Conservation (phyloP, 2,113 vertebrate genomes). For the Lanius ludovicianus region DNA sequence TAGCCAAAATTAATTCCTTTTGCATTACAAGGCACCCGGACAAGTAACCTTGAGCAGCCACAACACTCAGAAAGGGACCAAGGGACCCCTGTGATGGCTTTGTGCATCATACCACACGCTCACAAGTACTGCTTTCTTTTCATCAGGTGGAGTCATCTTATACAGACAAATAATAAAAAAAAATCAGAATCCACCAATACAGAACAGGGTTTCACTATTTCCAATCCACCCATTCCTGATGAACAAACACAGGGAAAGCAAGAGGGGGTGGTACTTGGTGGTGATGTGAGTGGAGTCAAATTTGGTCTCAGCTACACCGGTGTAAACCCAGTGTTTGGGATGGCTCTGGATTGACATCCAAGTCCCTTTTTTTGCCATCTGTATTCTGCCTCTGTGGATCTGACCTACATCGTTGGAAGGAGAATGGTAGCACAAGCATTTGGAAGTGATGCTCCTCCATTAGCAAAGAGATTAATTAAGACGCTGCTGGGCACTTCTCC, state of each 20-base stretch:
- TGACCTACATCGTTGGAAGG: not conserved
- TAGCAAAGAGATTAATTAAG: constrained; percentile 52
- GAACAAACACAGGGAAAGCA: not conserved
- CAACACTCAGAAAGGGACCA: not conserved
- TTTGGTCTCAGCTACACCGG: not conserved
- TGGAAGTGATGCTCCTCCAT: constrained; percentile 31
- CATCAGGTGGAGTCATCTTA: not conserved
- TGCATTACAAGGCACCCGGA: not conserved
- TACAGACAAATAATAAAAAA: not conserved
- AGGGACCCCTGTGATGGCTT: not conserved
- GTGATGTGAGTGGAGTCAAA: not conserved
- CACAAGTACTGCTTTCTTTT: not conserved
- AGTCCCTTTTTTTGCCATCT: not conserved
- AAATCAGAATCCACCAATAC: not conserved
- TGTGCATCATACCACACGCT: not conserved
- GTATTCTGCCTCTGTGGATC: not conserved
- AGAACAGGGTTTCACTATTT: not conserved
- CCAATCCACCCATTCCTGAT: not conserved
- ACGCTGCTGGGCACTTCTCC: not conserved
- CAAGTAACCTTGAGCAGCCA: not conserved
- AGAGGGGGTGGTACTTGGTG: not conserved
- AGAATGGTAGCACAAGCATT: not conserved
- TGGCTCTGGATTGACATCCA: not conserved
- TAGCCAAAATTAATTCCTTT: not conserved
- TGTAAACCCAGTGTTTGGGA: not conserved